Evolutionary conservation across 2,797 vertebrate genomes (phyloP).

Genomic region (Micromesistius poutassou): DNA sequence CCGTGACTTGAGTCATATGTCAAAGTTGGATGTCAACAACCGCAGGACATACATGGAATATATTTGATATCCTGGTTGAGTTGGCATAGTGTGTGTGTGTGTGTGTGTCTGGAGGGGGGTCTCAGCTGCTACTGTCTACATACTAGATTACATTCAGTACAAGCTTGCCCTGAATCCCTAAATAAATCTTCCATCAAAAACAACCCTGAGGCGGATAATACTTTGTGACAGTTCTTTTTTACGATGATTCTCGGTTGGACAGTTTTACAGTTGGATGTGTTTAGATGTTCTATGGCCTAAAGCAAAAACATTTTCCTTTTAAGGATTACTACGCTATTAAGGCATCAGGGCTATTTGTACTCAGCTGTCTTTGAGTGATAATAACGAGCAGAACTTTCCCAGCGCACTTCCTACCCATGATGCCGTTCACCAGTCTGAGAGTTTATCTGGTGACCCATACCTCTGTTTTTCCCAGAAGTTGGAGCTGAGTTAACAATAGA

Average conservation of each 20-base stretch:
- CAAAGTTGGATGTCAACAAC: neutral
- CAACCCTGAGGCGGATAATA: neutral
- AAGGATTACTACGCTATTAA: slow-evolving; percentile 1
- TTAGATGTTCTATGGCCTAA: neutral
- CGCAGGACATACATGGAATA: neutral
- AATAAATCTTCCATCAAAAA: neutral
- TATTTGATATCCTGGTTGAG: neutral
- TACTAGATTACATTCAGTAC: neutral
- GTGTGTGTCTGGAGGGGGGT: neutral
- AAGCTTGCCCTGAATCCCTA: neutral
- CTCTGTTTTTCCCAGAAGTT: too few relatives aligned
- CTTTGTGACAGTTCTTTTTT: neutral
- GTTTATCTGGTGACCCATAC: too few relatives aligned
- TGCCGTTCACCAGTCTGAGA: neutral
- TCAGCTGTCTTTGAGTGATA: neutral
- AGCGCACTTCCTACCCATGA: neutral
- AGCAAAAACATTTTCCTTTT: neutral
- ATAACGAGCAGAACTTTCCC: neutral
- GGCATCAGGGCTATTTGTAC: neutral
- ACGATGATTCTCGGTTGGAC: neutral
- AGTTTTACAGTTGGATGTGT: neutral
- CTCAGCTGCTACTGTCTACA: neutral
- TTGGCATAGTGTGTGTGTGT: neutral
- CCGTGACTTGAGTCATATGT: neutral
- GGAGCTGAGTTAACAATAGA: too few relatives aligned